Base-by-base conservation (phyloP, 2,113 vertebrate species). In the Epinephelus cyanopodus region DNA sequence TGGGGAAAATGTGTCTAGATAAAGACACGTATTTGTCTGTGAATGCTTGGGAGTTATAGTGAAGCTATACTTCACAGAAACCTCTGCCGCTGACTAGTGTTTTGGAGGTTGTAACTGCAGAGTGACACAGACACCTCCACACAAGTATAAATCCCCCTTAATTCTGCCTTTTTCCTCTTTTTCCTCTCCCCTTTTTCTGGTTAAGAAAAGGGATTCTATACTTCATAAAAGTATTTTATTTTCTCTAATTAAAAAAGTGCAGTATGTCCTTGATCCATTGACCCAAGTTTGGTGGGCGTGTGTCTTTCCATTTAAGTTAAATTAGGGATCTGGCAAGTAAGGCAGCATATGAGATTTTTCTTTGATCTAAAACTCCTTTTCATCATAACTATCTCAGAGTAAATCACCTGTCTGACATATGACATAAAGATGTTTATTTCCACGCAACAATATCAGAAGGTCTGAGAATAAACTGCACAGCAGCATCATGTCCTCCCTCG, bases 401-500 rank as follows among this genome's bases (percentile, higher is more conserved):
- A 61, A 70, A 73, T 14, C 65, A 71, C 3, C 12, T 1, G 17
- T 54, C 11, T 65, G 42, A 67, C 25, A 56, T 18, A 3, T 14
- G 39, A 50, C 71, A 42, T 53, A 54, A 39, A 70, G 50, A 73
- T 56, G 18, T 60, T 81, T 19, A 56, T 37, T 60, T 65, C 23
- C 15, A 21, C 12, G 37, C 19, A 33, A 45, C 62, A 73, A 23
- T 56, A 19, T 42, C 42, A 52, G 11, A 57, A 60, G 60, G 48
- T 62, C 56, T 74, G n/a, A 19, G 60, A 58, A 52, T 50, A 69
- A 70, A 77, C 52, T 37, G 27, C 57, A 71, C 6, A 27, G 58
- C 13, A 50, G 50, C 6, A 0, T 47, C 57, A n/a, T 7, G 4
- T 21, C 0, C 0, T 18, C 68, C 74, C 57, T 47, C 8, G 37